Base-by-base conservation (phyloP, 2,797 vertebrate genomes). In the Cichlasoma orientale region DNA sequence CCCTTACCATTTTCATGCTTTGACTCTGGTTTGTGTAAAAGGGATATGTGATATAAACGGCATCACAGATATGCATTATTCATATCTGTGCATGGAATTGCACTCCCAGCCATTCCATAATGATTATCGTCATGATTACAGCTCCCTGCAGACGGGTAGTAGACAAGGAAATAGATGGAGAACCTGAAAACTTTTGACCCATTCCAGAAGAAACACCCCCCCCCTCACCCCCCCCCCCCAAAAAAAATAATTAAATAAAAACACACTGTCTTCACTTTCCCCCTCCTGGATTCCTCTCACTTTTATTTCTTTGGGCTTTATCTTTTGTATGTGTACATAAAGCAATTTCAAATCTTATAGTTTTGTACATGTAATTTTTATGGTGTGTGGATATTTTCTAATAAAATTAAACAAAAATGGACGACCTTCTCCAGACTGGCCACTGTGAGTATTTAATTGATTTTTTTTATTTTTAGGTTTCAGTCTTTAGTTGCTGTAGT, bases 281-380 rank as follows among this genome's bases (percentile, higher is more conserved):
- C 53, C 85, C 83, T 72, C 70, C 58, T 78, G 85, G 90, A 75
- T 83, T 85, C 74, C 80, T 87, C 78, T 94, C 90, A 90, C 78
- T 77, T 91, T 94, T 9, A 36, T 93, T 92, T 82, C 78, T 84
- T 94, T 92, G 90, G 89, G 83, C 93, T 93, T 94, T 94, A 94
- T 95, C 87, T 95, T 96, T 95, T 95, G 82, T 96, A 96, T 94
- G 82, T 96, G 95, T 96, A 96, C 93, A 96, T 95, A 96, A 94
- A 92, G 92, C 94, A 93, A 95, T 96, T 95, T 92, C 88, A 96
- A 95, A 96, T 96, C 94, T 94, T 96, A 96, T 96, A 96, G 95
- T 96, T 96, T 96, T 96, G 95, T 96, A 96, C 94, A 96, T 96
- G 95, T 96, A 96, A 94, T 96, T 96, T 96, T 95, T 96, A 96